phyloP scores from a whole-genome alignment of 2,113 vertebrate species.

The Vidua chalybeata region DNA sequence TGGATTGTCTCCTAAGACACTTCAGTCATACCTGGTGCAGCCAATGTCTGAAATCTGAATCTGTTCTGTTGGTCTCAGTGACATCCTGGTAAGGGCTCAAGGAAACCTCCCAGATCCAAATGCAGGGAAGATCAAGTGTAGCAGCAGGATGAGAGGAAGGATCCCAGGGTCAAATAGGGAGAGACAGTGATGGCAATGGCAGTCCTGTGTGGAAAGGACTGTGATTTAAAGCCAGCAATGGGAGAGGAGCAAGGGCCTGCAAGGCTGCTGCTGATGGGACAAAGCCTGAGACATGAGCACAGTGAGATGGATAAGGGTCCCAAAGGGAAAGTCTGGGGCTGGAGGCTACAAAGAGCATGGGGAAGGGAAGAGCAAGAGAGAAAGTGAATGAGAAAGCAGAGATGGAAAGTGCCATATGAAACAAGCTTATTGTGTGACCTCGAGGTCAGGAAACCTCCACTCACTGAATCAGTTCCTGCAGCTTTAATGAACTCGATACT shows the following conservation, averaged over 20 bases:
- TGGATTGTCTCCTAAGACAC: background rate
- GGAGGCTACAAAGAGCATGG: background rate
- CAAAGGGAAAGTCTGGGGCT: background rate
- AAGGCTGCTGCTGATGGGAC: background rate
- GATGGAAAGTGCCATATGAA: background rate
- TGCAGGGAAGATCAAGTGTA: background rate
- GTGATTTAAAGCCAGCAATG: background rate
- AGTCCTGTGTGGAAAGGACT: background rate
- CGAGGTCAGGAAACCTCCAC: background rate
- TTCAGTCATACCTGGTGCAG: background rate
- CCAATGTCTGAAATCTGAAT: background rate
- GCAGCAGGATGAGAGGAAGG: background rate
- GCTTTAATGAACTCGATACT: slow-evolving; percentile 22
- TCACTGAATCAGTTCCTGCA: background rate
- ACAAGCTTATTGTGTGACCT: slow-evolving; percentile 20
- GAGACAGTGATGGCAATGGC: background rate
- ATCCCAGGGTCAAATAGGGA: background rate
- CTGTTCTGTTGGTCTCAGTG: background rate
- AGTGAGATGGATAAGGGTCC: background rate
- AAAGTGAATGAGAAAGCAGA: background rate
- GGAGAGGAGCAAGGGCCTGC: background rate
- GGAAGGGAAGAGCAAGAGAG: background rate
- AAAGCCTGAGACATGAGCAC: background rate
- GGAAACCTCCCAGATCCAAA: background rate
- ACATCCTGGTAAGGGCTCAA: background rate